Conservation (phyloP, 2,888 invertebrate genomes). For the Bellardia bayeri region DNA sequence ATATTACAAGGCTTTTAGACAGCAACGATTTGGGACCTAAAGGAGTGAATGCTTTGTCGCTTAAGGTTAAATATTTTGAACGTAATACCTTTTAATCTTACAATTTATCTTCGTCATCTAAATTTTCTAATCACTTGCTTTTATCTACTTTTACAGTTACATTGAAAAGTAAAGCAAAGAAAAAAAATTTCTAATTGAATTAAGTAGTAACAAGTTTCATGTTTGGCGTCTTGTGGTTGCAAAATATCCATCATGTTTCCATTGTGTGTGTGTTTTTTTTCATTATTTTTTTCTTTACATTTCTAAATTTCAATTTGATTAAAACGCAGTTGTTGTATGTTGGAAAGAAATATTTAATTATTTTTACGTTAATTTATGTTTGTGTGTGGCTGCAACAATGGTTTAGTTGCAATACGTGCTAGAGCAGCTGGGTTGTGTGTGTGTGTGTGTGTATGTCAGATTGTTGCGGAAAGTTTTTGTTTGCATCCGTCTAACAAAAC, state of each 20-base stretch:
- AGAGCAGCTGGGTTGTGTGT: background rate
- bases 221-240: constrained; percentile 29
- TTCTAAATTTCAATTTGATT: constrained; percentile 47
- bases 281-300: background rate
- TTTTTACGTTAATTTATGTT: constrained; percentile 36
- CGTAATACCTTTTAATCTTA: no score
- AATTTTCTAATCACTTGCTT: background rate
- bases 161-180: background rate
- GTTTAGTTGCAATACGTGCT: constrained; percentile 27
- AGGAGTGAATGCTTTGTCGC: no score
- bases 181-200: constrained; percentile 27
- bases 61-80: no score
- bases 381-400: background rate
- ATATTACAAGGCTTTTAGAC: no score
- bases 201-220: constrained; percentile 3
- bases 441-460: constrained; percentile 2
- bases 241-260: constrained; percentile 32
- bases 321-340: constrained; percentile 29
- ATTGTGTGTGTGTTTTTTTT: background rate
- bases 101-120: no score
- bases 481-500: constrained; percentile 56
- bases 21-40: no score
- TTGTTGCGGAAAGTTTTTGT: background rate
- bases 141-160: background rate
- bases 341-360: constrained; percentile 28